Evolutionary conservation across 2,888 invertebrate genomes (phyloP), one percentile per base, ranked within the genome.

Genomic region (Saturnia pavonia): DNA sequence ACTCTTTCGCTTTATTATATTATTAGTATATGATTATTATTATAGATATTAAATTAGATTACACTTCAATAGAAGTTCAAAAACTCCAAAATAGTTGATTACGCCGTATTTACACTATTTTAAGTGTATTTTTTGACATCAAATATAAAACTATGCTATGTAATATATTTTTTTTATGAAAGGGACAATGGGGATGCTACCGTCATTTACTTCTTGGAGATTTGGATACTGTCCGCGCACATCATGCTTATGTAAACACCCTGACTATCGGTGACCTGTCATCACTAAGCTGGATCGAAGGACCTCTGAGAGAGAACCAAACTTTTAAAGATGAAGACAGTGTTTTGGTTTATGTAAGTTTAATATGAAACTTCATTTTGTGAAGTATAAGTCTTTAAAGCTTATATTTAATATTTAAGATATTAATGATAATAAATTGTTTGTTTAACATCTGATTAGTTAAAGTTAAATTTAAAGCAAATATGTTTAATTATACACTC

Each of bases 261-360:
- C 82, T 95, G 19, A 96, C 96, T 0, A 95, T 96, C 70, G 99
- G 99, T 68, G 99, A 99, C 85, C 92, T 99, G 70, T 96, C 97
- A 0, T 96, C 97, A 1, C 85, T 99, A 63, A 94, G 91, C 12
- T 93, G 93, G 93, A 88, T 98, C 9, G 96, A 98, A 87, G 97
- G 97, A 0, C 92, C 94, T 0, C 80, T 95, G 40, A 87, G 87
- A 67, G 77, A 80, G 14, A 81, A 91, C 72, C 86, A 87, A 22
- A 73, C 70, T 0, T 91, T 91, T 78, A 87, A 85, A 70, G 74
- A 88, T 22, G 79, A 82, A 0, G 83, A 86, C 1, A 86, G 77
- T 54, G 68, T 88, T 22, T 79, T 94, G 0, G 73, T 94, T 9
- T 87, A 91, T 73, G 94, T 94, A 78, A 89, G 91, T 88, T 16